These are phyloP conservation scores for Mustela nigripes DNA, from an alignment of 2,113 vertebrate species.

Conservation along the genomic window DNA sequence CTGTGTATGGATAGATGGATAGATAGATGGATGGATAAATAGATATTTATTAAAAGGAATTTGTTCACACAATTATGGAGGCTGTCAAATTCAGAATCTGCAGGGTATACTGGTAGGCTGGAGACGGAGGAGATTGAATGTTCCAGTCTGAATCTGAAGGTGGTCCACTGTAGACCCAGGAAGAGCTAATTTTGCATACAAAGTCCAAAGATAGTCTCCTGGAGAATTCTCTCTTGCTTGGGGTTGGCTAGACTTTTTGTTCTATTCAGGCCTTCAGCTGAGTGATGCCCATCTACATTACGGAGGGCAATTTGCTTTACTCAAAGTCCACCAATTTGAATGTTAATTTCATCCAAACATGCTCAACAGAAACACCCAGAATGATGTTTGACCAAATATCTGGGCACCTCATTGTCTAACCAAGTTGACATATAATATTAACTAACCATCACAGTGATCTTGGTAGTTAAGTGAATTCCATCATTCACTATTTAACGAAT, in stretches of 20 bases:
- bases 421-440: background rate
- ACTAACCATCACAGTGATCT: background rate
- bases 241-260: background rate
- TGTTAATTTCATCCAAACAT: background rate
- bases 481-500: background rate
- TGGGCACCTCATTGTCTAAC: background rate
- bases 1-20: background rate
- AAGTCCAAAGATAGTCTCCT: background rate
- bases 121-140: background rate
- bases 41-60: background rate
- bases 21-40: background rate
- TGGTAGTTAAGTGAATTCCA: background rate
- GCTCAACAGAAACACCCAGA: background rate
- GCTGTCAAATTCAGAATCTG: background rate
- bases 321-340: background rate
- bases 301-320: background rate
- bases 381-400: constrained; percentile 8
- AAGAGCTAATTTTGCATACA: background rate
- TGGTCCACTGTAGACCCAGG: background rate
- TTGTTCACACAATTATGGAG: background rate
- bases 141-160: background rate
- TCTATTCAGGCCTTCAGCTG: background rate
- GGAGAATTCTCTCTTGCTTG: background rate
- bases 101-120: no score
- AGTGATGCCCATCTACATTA: background rate